Base-by-base conservation (phyloP, 2,797 vertebrate genomes). In the Streptopelia turtur region DNA sequence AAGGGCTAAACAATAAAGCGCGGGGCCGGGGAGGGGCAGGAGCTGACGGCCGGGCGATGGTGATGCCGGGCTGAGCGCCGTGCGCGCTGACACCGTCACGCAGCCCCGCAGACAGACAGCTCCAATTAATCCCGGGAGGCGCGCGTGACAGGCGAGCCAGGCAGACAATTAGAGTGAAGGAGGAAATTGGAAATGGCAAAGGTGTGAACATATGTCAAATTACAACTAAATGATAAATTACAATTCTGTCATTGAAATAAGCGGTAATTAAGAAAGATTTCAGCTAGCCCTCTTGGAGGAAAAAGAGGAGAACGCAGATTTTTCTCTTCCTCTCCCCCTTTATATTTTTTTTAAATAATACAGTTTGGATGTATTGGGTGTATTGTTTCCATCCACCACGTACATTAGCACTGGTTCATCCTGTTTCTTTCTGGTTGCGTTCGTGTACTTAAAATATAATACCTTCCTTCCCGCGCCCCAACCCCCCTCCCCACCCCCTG, bases 151-250 rank as follows among this genome's bases (percentile, higher is more conserved):
- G 99, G 97, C 98, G 98, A 99, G 99, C 98, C 99, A 98, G 98
- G 99, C 98, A 98, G 98, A 98, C 99, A 99, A 99, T 99, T 99
- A 99, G 99, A 99, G 98, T 98, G 98, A 98, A 98, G 99, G 99
- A 99, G 98, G 99, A 99, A 98, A 98, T 99, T 98, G 98, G 98
- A 98, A 99, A 99, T 98, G 98, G 98, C 98, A 99, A 99, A 99
- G 98, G 99, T 98, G 98, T 99, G 97, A 99, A 99, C 99, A 99
- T 99, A 99, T 99, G 99, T 99, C 99, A 99, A 99, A 99, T 99
- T 99, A 99, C 99, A 98, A 99, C 99, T 99, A 99, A 99, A 99
- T 99, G 99, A 99, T 99, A 99, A 99, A 99, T 99, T 99, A 99
- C 99, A 99, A 99, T 99, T 99, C 99, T 98, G 98, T 99, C 99